Percentiles rank a stretch among this genome's conserved stretches.
Conservation (phyloP, 2,113 vertebrate genomes). For the Pimephales promelas region DNA sequence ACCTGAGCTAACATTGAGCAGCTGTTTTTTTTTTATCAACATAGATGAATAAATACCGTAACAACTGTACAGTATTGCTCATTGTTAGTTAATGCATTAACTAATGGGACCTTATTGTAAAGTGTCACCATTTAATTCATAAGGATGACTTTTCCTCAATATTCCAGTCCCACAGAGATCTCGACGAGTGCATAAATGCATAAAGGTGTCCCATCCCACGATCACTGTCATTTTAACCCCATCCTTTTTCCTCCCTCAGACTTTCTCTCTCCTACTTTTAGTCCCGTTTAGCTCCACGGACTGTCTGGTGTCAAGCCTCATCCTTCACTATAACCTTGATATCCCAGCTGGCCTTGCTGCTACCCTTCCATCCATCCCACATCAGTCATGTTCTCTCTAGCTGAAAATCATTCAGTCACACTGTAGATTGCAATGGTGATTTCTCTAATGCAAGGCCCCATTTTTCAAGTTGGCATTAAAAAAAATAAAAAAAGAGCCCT, state of each 20-base stretch:
- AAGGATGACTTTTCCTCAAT: background rate
- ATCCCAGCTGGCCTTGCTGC: background rate
- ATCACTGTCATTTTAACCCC: background rate
- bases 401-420: background rate
- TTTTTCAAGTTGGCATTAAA: background rate
- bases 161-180: background rate
- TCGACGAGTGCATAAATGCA: background rate
- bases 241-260: background rate
- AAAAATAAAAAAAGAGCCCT: background rate
- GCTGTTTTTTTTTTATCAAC: too few relatives aligned
- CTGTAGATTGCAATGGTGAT: background rate
- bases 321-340: background rate
- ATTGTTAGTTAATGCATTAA: too few relatives aligned
- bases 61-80: too few relatives aligned
- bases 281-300: background rate
- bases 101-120: too few relatives aligned
- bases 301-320: background rate
- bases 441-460: background rate
- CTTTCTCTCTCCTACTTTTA: background rate
- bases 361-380: conserved; percentile 5
- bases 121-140: background rate
- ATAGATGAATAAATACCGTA: too few relatives aligned
- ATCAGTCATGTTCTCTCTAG: background rate
- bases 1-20: too few relatives aligned
- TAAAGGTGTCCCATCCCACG: background rate